These are phyloP conservation scores for Apeltes quadracus DNA, from an alignment of 2,113 vertebrate species.

Conservation along the genomic window DNA sequence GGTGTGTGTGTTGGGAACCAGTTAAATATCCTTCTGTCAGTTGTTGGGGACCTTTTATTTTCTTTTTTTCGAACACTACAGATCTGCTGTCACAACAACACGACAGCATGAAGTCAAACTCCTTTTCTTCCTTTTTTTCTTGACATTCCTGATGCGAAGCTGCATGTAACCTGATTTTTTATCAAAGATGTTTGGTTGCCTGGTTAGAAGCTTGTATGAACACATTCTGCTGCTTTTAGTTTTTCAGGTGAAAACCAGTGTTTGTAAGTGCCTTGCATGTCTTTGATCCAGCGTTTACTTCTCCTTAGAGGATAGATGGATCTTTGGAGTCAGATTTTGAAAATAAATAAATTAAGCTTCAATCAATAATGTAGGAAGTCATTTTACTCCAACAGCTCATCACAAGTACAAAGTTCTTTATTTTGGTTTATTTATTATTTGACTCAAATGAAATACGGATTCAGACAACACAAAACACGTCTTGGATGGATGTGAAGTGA, in stretches of 20 bases:
- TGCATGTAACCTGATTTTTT: background rate
- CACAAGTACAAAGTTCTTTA: slow-evolving; percentile 46
- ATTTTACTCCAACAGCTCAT: slow-evolving; percentile 6
- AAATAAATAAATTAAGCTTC: slow-evolving; percentile 9
- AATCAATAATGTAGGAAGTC: slow-evolving; percentile 1
- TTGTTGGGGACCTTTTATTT: background rate
- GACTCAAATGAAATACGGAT: background rate
- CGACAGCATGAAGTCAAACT: background rate
- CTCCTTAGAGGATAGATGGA: background rate
- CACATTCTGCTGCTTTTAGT: background rate
- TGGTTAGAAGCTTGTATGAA: background rate
- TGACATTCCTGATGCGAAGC: background rate
- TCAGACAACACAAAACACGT: background rate
- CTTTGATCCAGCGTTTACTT: background rate
- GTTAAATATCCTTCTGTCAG: background rate
- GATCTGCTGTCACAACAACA: background rate
- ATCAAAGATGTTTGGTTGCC: background rate
- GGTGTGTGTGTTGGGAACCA: background rate
- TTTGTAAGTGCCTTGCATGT: slow-evolving; percentile 2
- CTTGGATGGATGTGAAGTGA: background rate
- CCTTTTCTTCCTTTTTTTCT: background rate
- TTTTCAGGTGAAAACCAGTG: background rate
- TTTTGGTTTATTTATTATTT: slow-evolving; percentile 42
- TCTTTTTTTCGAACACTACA: background rate
- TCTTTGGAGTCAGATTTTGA: background rate